Evolutionary conservation across 1,140 invertebrate species (phyloP).

Genomic region (Steinernema feltiae): DNA sequence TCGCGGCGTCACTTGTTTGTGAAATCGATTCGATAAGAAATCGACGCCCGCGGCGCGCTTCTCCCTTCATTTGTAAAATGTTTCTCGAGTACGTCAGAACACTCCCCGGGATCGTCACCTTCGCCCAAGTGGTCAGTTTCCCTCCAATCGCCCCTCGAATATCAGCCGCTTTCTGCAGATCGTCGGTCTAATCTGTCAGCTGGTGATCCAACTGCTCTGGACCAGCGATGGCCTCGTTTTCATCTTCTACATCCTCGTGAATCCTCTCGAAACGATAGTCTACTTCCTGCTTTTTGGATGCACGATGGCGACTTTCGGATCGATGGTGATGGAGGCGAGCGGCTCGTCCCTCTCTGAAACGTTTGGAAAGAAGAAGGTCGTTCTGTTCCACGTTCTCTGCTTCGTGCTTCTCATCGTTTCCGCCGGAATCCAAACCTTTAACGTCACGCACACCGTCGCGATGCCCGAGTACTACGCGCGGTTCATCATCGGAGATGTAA

Average conservation of each 20-base stretch:
- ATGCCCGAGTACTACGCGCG: neutral
- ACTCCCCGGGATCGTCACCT: neutral
- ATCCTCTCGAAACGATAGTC: neutral
- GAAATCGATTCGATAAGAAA: neutral
- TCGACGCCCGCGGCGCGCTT: neutral
- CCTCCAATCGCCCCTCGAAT: neutral
- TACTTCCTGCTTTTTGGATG: neutral
- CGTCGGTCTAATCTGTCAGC: neutral
- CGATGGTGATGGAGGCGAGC: neutral
- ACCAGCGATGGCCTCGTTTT: neutral
- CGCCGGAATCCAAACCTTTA: neutral
- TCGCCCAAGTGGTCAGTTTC: neutral
- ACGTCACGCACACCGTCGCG: neutral
- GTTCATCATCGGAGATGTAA: neutral
- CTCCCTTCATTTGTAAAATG: neutral
- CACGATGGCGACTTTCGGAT: neutral
- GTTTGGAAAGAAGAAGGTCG: neutral
- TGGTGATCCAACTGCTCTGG: neutral
- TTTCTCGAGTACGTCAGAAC: neutral
- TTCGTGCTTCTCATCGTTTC: neutral
- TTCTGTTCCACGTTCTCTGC: neutral
- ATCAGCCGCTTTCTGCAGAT: neutral
- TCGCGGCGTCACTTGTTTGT: neutral
- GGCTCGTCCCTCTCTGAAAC: neutral
- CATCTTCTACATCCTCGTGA: neutral